phyloP scores from a whole-genome alignment of 2,113 vertebrate genomes.

The Hemibates koningsi region DNA sequence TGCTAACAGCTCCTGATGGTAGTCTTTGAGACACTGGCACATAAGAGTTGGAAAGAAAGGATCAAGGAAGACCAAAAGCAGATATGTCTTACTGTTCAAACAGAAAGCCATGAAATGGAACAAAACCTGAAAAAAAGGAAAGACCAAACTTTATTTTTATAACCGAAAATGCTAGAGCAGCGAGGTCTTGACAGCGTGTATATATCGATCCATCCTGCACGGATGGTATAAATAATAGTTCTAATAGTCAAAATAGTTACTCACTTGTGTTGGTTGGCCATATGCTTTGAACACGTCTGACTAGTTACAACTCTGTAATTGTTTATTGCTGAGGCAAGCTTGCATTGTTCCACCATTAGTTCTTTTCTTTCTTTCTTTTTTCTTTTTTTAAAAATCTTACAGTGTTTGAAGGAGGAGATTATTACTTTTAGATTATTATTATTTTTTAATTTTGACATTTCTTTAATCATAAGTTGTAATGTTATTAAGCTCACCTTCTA shows the following conservation, averaged over 20 bases:
- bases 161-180: slow-evolving; percentile 1
- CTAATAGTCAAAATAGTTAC: slow-evolving; percentile 41
- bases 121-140: slow-evolving; percentile 13
- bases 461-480: slow-evolving; percentile 25
- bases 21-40: slow-evolving; percentile 53
- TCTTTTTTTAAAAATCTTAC: background rate
- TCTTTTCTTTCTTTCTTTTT: slow-evolving; percentile 8
- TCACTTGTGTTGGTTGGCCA: slow-evolving; percentile 32
- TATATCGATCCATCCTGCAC: slow-evolving; percentile 22
- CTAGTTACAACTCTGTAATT: slow-evolving; percentile 6
- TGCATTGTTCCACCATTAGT: background rate
- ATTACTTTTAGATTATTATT: background rate
- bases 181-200: slow-evolving; percentile 24
- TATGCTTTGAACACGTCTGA: slow-evolving; percentile 18
- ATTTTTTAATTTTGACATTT: background rate
- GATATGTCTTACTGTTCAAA: slow-evolving; percentile 42
- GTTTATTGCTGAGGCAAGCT: slow-evolving; percentile 12
- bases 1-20: background rate
- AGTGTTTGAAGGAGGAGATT: background rate
- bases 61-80: slow-evolving; percentile 52
- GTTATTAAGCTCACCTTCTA: slow-evolving; percentile 23
- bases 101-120: slow-evolving; percentile 55
- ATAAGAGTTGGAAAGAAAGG: background rate
- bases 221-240: slow-evolving; percentile 50
- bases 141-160: slow-evolving; percentile 68